Percentiles rank a stretch among this genome's conserved stretches.
Conservation (phyloP, 2,888 invertebrate genomes). For the Tipula unca region DNA sequence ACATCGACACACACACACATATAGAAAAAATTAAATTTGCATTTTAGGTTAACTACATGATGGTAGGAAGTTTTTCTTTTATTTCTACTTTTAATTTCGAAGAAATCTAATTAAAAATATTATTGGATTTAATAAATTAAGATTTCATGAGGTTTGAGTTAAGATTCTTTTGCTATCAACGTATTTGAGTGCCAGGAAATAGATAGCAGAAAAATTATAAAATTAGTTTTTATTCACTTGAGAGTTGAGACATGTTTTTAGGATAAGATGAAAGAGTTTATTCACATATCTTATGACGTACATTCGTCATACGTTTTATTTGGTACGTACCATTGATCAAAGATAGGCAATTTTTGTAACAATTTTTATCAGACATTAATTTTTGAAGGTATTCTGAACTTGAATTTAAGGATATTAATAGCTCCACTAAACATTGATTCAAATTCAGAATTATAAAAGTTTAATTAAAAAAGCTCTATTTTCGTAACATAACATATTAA, state of each 20-base stretch:
- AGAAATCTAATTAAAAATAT: neutral
- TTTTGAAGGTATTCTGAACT: no score
- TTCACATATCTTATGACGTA: neutral
- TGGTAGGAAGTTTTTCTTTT: neutral
- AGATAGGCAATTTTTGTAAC: no score
- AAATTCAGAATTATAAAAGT: no score
- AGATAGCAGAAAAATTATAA: neutral
- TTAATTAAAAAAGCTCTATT: no score
- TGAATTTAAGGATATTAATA: no score
- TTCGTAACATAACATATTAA: no score
- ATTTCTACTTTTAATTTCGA: neutral
- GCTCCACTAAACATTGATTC: no score
- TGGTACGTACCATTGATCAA: no score
- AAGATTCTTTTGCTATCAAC: neutral
- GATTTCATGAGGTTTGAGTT: neutral
- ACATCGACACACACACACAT: neutral
- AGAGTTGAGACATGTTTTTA: neutral
- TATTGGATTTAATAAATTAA: neutral
- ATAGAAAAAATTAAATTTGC: neutral
- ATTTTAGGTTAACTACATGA: neutral
- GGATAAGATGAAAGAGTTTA: neutral
- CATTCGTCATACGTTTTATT: no score
- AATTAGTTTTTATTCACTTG: neutral
- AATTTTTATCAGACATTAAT: no score
- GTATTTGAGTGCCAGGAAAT: neutral